Percentiles rank a stretch among this genome's conserved stretches.
Evolutionary conservation across 2,113 vertebrate species (phyloP).

Genomic region (Silurus meridionalis): DNA sequence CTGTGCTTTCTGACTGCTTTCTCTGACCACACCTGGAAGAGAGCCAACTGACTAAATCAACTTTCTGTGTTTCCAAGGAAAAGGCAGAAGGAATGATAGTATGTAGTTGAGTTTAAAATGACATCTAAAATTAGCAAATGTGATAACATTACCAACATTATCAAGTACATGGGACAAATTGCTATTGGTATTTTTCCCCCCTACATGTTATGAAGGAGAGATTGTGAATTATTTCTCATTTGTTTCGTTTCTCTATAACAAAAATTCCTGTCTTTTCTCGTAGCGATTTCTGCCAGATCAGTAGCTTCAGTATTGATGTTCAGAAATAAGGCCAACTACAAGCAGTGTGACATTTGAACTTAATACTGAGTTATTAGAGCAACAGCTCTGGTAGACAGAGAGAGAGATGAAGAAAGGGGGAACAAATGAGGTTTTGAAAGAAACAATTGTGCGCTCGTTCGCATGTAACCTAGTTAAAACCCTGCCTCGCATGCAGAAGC

Average conservation of each 20-base stretch:
- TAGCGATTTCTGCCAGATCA: neutral
- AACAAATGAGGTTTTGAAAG: neutral
- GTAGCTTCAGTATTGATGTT: neutral
- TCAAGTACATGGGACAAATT: neutral
- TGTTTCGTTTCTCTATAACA: too few species aligned
- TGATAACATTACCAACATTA: neutral
- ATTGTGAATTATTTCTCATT: too few species aligned
- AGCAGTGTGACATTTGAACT: neutral
- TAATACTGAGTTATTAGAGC: neutral
- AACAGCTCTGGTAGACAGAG: neutral
- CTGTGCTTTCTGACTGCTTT: too few species aligned
- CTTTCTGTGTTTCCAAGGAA: neutral
- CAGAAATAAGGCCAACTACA: neutral
- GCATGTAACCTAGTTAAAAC: neutral
- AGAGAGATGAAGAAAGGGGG: conserved; percentile 44
- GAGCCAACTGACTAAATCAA: neutral
- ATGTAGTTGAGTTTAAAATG: neutral
- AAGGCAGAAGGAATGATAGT: neutral
- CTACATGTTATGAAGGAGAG: neutral
- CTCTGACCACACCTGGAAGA: neutral
- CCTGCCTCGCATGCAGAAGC: neutral
- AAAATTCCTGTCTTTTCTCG: neutral
- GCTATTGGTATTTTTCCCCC: neutral
- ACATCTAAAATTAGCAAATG: neutral
- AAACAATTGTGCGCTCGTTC: neutral